Evolutionary conservation across 1,140 invertebrate genomes (phyloP).

Genomic region (Dinothrombium tinctorium): DNA sequence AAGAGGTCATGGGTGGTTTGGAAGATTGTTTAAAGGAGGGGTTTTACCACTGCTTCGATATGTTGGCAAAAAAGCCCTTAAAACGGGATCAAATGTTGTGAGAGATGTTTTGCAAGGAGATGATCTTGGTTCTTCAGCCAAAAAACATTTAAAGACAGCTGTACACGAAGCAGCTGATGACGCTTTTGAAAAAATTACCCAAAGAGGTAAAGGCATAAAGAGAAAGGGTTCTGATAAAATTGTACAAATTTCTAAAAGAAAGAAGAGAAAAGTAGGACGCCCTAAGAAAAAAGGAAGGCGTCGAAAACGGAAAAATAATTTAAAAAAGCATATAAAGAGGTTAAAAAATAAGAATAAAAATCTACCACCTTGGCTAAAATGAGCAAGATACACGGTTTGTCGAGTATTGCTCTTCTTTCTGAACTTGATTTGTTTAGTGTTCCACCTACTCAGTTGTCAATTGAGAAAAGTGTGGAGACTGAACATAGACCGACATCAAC

Average conservation of each 20-base stretch:
- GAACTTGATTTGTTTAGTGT: conserved; percentile 24
- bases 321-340: not conserved
- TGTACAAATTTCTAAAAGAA: no score
- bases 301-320: not conserved
- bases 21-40: not conserved
- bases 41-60: not conserved
- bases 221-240: not conserved
- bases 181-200: not conserved
- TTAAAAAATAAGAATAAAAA: not conserved
- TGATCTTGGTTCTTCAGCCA: not conserved
- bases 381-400: conserved; percentile 6
- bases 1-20: not conserved
- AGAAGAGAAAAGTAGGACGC: no score
- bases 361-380: not conserved
- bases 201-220: not conserved
- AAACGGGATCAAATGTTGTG: not conserved
- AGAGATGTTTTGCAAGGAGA: not conserved
- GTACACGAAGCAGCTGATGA: not conserved
- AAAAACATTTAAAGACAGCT: not conserved
- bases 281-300: no score
- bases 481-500: conserved; percentile 23
- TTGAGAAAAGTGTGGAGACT: conserved; percentile 19
- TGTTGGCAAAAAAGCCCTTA: not conserved
- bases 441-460: conserved; percentile 21
- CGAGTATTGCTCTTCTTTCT: conserved; percentile 10